Conservation (phyloP, 23 tunicate species). For the Ciona savignyi region DNA sequence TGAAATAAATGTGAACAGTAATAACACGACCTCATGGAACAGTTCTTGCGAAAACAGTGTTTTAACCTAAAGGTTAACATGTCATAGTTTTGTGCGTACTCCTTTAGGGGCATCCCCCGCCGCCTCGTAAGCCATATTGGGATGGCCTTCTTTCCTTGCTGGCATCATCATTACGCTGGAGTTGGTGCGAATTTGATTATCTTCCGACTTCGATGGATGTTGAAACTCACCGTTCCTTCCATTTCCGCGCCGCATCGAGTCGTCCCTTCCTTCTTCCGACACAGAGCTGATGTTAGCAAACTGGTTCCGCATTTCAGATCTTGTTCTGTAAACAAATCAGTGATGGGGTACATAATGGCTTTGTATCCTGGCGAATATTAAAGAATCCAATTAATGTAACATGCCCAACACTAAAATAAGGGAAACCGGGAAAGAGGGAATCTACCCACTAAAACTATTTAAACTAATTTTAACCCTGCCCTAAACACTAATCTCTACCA, state of each 20-base stretch:
- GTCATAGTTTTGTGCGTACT: slow-evolving; percentile 25
- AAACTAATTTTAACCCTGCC: no score
- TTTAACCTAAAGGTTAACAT: no score
- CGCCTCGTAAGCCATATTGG: slow-evolving; percentile 17
- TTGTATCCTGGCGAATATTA: background rate
- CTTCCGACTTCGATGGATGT: background rate
- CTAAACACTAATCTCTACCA: no score
- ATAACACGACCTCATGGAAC: no score
- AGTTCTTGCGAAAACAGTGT: no score
- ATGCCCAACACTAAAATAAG: no score
- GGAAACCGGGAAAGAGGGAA: no score
- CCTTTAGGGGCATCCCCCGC: slow-evolving; percentile 1
- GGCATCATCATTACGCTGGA: slow-evolving; percentile 9
- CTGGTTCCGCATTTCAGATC: slow-evolving; percentile 10
- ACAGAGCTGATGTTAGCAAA: slow-evolving; percentile 15
- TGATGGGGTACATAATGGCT: background rate
- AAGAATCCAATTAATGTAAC: no score
- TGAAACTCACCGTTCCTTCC: background rate
- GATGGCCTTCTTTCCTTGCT: slow-evolving; percentile 6
- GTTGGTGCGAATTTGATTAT: background rate
- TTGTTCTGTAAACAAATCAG: slow-evolving; percentile 3
- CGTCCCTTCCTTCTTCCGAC: slow-evolving; percentile 7
- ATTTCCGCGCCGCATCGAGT: background rate
- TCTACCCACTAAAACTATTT: no score
- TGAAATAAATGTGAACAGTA: no score